These are phyloP conservation scores for Mustelus asterias DNA, from an alignment of 2,113 vertebrate species.

Conservation along the genomic window DNA sequence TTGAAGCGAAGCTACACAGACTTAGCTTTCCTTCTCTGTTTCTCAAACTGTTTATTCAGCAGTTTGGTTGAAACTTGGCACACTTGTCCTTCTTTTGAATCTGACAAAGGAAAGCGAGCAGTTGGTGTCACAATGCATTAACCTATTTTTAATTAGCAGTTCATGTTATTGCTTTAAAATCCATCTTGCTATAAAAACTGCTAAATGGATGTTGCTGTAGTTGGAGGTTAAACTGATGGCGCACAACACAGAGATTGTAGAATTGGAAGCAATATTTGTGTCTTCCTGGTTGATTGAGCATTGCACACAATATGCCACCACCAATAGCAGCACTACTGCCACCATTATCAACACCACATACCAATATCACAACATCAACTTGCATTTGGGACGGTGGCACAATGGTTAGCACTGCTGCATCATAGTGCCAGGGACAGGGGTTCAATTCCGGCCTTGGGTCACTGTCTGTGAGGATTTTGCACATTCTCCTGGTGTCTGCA, in stretches of 20 bases:
- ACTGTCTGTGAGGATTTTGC: too few species aligned
- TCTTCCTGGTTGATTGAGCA: background rate
- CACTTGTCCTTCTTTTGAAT: background rate
- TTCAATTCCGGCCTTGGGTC: too few species aligned
- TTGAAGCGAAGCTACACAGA: background rate
- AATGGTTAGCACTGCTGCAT: too few species aligned
- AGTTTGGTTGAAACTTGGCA: background rate
- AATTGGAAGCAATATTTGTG: background rate
- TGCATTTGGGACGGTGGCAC: background rate
- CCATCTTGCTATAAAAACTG: background rate
- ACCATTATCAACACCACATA: background rate
- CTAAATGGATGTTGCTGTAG: background rate
- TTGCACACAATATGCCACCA: background rate
- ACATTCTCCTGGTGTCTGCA: too few species aligned
- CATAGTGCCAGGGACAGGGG: too few species aligned
- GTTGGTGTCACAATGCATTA: background rate
- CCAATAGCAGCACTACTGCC: background rate
- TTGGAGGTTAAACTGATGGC: background rate
- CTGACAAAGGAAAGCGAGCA: background rate
- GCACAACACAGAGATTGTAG: background rate
- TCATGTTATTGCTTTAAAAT: background rate
- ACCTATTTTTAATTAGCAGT: background rate
- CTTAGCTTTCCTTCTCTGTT: background rate
- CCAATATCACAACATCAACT: background rate
- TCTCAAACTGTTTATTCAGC: background rate